phyloP scores from a whole-genome alignment of 1,140 invertebrate genomes.

The Lucilia cuprina region DNA sequence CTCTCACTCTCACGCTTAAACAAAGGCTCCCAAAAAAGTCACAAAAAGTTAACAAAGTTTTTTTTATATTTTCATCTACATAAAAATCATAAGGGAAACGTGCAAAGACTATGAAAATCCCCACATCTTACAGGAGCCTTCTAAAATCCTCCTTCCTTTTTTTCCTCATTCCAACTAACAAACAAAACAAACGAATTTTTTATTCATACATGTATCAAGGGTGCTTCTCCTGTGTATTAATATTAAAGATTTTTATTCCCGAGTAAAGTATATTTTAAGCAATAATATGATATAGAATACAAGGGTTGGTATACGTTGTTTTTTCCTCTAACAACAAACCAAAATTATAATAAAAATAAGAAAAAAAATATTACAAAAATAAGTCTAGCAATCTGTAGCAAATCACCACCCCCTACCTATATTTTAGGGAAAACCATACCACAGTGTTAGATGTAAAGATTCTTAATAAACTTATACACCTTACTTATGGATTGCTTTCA shows the following conservation, averaged over 20 bases:
- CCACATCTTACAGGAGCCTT: background rate
- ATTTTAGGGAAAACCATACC: background rate
- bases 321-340: conserved; percentile 40
- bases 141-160: background rate
- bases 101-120: conserved; percentile 14
- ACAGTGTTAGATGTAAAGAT: background rate
- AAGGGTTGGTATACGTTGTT: background rate
- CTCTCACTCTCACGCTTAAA: no score
- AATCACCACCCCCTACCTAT: background rate
- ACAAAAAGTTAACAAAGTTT: background rate
- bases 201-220: background rate
- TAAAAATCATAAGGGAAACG: conserved; percentile 7
- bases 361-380: background rate
- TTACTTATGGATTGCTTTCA: background rate
- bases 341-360: background rate
- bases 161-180: background rate
- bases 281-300: background rate
- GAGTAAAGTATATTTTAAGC: background rate
- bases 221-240: background rate
- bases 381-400: background rate
- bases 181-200: background rate
- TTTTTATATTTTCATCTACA: background rate
- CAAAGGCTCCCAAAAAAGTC: background rate
- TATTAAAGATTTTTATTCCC: background rate
- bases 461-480: conserved; percentile 1